Evolutionary conservation across 2,888 invertebrate species (phyloP).

Genomic region (Charanyca ferruginea): DNA sequence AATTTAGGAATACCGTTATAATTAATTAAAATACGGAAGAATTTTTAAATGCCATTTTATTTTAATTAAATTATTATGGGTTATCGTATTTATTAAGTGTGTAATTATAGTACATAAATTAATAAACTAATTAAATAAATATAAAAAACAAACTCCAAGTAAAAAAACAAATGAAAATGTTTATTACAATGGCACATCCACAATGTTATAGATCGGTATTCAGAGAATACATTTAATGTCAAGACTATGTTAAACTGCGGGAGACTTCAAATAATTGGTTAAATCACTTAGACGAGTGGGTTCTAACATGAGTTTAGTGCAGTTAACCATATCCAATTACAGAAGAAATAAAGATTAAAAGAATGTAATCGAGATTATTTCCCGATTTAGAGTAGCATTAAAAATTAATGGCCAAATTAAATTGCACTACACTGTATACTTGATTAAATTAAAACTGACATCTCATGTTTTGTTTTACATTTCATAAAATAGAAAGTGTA

Average conservation of each 20-base stretch:
- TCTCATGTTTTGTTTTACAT: not conserved
- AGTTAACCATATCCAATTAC: slow-evolving; percentile 46
- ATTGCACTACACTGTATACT: slow-evolving; percentile 32
- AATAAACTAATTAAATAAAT: no score
- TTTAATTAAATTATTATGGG: no score
- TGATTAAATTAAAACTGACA: not conserved
- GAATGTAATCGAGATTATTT: slow-evolving; percentile 41
- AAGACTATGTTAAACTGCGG: slow-evolving; percentile 72
- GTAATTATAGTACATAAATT: no score
- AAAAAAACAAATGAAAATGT: no score
- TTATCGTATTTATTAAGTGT: no score
- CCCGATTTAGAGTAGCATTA: slow-evolving; percentile 27
- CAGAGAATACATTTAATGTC: slow-evolving; percentile 49
- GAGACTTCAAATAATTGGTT: slow-evolving; percentile 80
- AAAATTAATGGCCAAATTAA: slow-evolving; percentile 34
- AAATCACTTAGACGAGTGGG: slow-evolving; percentile 57
- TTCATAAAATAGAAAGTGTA: no score
- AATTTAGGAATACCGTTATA: no score
- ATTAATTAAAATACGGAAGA: no score
- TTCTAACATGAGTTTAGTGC: slow-evolving; percentile 27
- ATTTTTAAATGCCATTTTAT: no score
- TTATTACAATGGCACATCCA: slow-evolving; percentile 23
- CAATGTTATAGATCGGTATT: slow-evolving; percentile 5
- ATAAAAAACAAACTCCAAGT: no score
- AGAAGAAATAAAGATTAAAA: slow-evolving; percentile 40